Evolutionary conservation across 2,888 invertebrate genomes (phyloP), one percentile per base, ranked within the genome.

Genomic region (Dicranocentrus wangi): DNA sequence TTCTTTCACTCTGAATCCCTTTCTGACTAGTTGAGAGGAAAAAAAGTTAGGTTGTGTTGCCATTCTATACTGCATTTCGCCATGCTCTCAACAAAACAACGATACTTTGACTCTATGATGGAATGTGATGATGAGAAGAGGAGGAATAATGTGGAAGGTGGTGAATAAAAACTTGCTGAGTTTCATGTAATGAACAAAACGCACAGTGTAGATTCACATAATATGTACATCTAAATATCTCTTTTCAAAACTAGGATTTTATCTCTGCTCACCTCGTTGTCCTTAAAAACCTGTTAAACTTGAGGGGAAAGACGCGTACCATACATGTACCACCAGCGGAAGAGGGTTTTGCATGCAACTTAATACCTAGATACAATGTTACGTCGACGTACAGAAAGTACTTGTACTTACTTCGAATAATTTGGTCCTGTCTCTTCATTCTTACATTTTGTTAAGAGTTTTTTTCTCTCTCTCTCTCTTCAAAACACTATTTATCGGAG

Each of bases 131-230:
- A 39, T 5, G 39, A 39, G 39, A 39, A 39, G 39, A 39, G 7
- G 13, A 39, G 47, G 15, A 47, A 32, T 32, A 32, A 32, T 32
- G 10, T 32, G 32, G 32, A 32, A 10, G 32, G 32, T 32, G 47
- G 47, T 47, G 47, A 47, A 47, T 47, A 47, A n/a, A 47, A 47
- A 47, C 47, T 47, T n/a, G 47, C 2, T 47, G 47, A 47, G 47
- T 15, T 47, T 47, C n/a, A 47, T 47, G 47, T 47, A n/a, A 47
- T 47, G 47, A 47, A 47, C 47, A 15, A 32, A n/a, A 32, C 32
- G 10, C 10, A 32, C 10, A 10, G 5, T 32, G 10, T 32, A 32
- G 3, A 32, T 32, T 32, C 10, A 32, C 32, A 10, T 3, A 32
- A 32, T 32, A 32, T 32, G 32, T 32, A 10, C 3, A n/a, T n/a